Evolutionary conservation across 2,888 invertebrate genomes (phyloP), one percentile per base, ranked within the genome.

Genomic region (Tetrapedia diversipes): DNA sequence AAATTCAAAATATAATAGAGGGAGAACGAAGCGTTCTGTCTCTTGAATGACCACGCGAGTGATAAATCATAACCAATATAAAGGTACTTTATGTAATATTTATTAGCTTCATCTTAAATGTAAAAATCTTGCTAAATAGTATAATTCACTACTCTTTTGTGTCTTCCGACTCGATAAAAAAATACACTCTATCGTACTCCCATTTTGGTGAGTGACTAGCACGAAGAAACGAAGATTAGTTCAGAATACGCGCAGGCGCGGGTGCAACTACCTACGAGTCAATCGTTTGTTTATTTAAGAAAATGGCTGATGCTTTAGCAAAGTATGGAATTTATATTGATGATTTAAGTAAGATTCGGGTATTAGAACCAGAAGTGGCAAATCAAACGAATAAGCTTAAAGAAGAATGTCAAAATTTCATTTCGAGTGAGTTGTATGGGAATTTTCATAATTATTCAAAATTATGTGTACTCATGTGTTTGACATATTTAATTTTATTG

Each of bases 291-390:
- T 80, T 80, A 72, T 78, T 75, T 67, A 56, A 72, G 70, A 87
- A 88, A 89, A 96, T 96, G 96, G 93, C 95, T 32, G 96, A 96
- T 81, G 94, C 95, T 85, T 91, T 97, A 77, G 93, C 94, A 76
- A 96, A 95, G 90, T 94, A 95, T 68, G 97, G 98, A 59, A 94
- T 98, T 68, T 97, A 95, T 92, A 96, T 98, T 81, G 98, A 98
- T 91, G 98, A 98, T 91, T 94, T 97, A 57, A 96, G 95, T 89
- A 97, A 96, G 92, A 93, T 97, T 72, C 93, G 96, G 56, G 95
- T 97, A 70, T 92, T 97, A 71, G 95, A 97, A 90, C 96, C 96
- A 0, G 95, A 95, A 82, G 94, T 96, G 47, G 93, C 96, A 14
- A 95, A 95, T 86, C 96, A 98, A 91, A 97, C 97, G 2, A 94